Evolutionary conservation across 1,140 invertebrate species (phyloP).

Genomic region (Brachionus calyciflorus): DNA sequence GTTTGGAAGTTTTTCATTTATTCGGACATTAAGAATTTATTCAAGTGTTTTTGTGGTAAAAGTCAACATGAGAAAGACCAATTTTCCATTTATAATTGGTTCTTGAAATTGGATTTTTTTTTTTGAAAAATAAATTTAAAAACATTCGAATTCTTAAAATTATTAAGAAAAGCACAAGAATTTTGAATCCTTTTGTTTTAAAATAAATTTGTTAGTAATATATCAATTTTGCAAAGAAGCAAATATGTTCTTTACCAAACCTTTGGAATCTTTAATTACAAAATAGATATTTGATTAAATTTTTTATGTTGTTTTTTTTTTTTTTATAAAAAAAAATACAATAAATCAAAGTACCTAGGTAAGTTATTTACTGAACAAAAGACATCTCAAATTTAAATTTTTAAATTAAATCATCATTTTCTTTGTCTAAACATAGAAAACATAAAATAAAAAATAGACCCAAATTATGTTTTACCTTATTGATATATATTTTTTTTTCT

Average conservation of each 20-base stretch:
- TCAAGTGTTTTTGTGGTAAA: too few species aligned
- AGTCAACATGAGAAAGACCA: too few species aligned
- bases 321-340: background rate
- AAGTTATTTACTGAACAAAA: slow-evolving; percentile 1
- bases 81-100: too few species aligned
- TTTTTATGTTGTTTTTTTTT: background rate
- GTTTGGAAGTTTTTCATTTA: too few species aligned
- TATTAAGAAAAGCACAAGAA: too few species aligned
- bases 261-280: slow-evolving; percentile 4
- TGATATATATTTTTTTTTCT: background rate
- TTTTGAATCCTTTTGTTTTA: too few species aligned
- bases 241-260: background rate
- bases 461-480: background rate
- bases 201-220: slow-evolving; percentile 29
- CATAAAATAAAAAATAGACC: background rate
- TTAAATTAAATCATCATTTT: slow-evolving; percentile 30
- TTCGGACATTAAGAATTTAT: too few species aligned
- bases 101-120: too few species aligned
- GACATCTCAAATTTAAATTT: slow-evolving; percentile 7
- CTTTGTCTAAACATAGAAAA: too few species aligned
- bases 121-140: too few species aligned
- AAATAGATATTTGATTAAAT: slow-evolving; percentile 24
- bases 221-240: background rate
- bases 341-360: slow-evolving; percentile 12
- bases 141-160: too few species aligned